Conservation (phyloP, 2,888 invertebrate species). For the Dysmachus trigonus region DNA sequence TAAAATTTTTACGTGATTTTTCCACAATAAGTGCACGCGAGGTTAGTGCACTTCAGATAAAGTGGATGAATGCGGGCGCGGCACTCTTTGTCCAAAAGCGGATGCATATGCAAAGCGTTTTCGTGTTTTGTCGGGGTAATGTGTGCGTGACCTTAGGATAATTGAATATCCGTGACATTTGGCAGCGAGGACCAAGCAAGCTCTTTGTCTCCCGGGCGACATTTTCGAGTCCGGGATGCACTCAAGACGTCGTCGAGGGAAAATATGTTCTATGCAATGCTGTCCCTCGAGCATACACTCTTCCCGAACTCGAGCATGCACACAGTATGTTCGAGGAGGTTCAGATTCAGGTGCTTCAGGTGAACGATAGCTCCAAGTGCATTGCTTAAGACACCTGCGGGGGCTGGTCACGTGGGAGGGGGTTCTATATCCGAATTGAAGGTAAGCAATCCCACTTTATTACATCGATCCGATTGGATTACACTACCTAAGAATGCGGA, state of each 20-base stretch:
- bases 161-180: slow-evolving; percentile 18
- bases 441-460: neutral
- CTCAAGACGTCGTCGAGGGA: neutral
- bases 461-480: neutral
- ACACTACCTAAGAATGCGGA: neutral
- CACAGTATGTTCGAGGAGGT: neutral
- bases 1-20: slow-evolving; percentile 50
- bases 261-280: neutral
- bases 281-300: neutral
- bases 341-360: neutral
- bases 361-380: neutral
- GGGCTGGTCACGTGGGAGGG: neutral
- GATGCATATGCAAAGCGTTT: slow-evolving; percentile 15
- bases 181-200: neutral
- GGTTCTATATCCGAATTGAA: neutral
- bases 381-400: neutral
- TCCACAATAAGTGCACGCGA: slow-evolving; percentile 3
- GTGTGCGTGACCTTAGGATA: slow-evolving; percentile 26
- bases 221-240: neutral
- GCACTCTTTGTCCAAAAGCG: neutral
- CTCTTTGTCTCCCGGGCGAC: neutral
- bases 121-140: neutral
- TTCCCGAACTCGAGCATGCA: neutral
- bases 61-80: neutral
- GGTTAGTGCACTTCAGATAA: slow-evolving; percentile 31